Percentiles rank a stretch among this genome's conserved stretches.
Evolutionary conservation across 2,113 vertebrate genomes (phyloP).

Genomic region (Leptocoma aspasia): DNA sequence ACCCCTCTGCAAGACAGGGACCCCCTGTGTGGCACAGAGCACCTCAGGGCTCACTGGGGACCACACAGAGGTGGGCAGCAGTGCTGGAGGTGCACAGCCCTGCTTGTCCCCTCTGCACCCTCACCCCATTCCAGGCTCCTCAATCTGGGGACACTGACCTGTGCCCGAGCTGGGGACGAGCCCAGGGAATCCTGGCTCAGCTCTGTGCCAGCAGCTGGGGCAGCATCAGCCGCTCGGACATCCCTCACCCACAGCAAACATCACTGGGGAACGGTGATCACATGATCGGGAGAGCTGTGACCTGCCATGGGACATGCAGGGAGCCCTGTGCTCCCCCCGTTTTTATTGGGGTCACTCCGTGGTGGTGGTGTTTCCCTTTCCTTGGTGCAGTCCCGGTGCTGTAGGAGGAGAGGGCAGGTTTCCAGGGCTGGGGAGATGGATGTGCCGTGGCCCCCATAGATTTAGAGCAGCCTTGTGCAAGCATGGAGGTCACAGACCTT

Average conservation of each 20-base stretch:
- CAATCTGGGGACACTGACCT: not conserved
- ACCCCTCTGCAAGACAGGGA: not conserved
- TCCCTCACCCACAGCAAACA: not conserved
- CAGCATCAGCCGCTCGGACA: rapidly evolving
- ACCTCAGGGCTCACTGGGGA: not conserved
- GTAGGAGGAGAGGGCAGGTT: not conserved
- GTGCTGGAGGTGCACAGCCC: not conserved
- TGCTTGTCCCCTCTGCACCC: not conserved
- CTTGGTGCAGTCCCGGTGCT: not conserved
- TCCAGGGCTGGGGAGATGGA: not conserved
- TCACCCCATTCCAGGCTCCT: not conserved
- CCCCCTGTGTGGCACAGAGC: rapidly evolving
- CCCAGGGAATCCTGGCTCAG: slow-evolving; percentile 3
- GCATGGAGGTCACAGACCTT: not conserved
- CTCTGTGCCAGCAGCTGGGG: not conserved
- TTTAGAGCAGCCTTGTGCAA: not conserved
- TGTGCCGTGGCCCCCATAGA: rapidly evolving
- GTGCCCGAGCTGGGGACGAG: not conserved
- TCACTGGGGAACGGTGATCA: not conserved
- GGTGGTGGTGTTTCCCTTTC: not conserved
- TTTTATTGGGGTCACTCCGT: rapidly evolving
- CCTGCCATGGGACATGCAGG: rapidly evolving
- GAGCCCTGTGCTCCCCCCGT: rapidly evolving
- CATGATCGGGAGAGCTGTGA: rapidly evolving
- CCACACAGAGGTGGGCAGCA: not conserved